These are phyloP conservation scores for Cephalopholis sonnerati DNA, from an alignment of 2,113 vertebrate species.

Conservation along the genomic window DNA sequence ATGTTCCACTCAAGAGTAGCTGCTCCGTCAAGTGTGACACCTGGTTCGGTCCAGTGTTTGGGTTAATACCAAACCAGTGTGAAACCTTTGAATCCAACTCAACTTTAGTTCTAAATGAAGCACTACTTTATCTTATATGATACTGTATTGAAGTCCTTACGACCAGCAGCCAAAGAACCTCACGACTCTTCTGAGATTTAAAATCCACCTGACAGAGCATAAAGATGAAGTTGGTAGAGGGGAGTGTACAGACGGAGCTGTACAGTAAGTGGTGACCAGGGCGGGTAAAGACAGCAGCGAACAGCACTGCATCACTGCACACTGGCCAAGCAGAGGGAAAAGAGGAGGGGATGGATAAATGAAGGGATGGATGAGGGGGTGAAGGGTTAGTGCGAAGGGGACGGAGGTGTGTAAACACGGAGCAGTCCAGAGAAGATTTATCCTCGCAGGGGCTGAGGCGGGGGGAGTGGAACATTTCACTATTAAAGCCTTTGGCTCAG, in stretches of 20 bases:
- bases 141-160: no score
- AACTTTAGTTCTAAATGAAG: no score
- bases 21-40: no score
- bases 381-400: conserved; percentile 45
- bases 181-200: no score
- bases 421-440: conserved; percentile 57
- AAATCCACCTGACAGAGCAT: no score
- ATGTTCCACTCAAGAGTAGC: no score
- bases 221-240: background rate
- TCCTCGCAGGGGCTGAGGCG: background rate
- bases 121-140: no score
- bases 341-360: conserved; percentile 20
- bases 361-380: conserved; percentile 32
- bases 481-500: background rate
- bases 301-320: conserved; percentile 81
- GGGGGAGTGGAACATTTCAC: background rate
- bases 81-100: no score
- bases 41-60: no score
- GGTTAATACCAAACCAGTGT: no score
- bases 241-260: conserved; percentile 4
- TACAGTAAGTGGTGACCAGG: conserved; percentile 42
- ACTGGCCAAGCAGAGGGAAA: conserved; percentile 69
- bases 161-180: no score
- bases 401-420: conserved; percentile 56
- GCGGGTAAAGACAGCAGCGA: conserved; percentile 43